Percentiles rank a stretch among this genome's conserved stretches.
These are phyloP conservation scores for Agonopterix subpropinquella DNA, from an alignment of 2,888 invertebrate species.

Conservation along the genomic window DNA sequence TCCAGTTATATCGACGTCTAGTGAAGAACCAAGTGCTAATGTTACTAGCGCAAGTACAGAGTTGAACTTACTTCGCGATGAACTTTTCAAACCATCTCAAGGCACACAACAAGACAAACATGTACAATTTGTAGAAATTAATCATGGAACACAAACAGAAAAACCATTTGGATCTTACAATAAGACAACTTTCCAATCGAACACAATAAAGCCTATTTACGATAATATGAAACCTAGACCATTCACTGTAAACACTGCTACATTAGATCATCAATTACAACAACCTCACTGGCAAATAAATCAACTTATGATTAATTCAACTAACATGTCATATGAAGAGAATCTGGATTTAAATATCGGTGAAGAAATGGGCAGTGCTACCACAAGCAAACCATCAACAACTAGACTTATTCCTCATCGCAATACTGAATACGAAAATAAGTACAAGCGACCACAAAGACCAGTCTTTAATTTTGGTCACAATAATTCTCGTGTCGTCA, in stretches of 20 bases:
- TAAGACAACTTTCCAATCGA: constrained; percentile 45
- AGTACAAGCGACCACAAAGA: constrained; percentile 36
- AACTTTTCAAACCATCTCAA: constrained; percentile 29
- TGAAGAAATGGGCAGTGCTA: constrained; percentile 47
- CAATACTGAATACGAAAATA: constrained; percentile 26
- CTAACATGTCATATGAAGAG: constrained; percentile 59
- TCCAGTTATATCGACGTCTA: constrained; percentile 58
- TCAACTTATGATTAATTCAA: constrained; percentile 56
- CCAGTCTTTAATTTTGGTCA: constrained; percentile 27
- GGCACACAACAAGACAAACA: constrained; percentile 25
- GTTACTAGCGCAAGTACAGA: constrained; percentile 27
- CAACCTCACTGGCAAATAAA: constrained; percentile 72
- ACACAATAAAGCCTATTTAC: constrained; percentile 53
- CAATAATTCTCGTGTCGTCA: constrained; percentile 34
- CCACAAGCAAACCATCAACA: constrained; percentile 27
- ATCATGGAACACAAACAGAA: constrained; percentile 66
- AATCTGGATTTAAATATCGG: constrained; percentile 60
- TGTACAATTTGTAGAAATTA: constrained; percentile 31
- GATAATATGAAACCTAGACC: constrained; percentile 57
- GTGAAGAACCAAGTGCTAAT: constrained; percentile 26
- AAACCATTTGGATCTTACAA: constrained; percentile 58
- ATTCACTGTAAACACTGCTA: constrained; percentile 49
- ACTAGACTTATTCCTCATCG: constrained; percentile 26
- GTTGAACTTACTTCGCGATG: constrained; percentile 36
- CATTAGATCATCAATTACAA: constrained; percentile 61